Evolutionary conservation across 2,888 invertebrate species (phyloP), one percentile per base, ranked within the genome.

Genomic region (Hermodice carunculata): DNA sequence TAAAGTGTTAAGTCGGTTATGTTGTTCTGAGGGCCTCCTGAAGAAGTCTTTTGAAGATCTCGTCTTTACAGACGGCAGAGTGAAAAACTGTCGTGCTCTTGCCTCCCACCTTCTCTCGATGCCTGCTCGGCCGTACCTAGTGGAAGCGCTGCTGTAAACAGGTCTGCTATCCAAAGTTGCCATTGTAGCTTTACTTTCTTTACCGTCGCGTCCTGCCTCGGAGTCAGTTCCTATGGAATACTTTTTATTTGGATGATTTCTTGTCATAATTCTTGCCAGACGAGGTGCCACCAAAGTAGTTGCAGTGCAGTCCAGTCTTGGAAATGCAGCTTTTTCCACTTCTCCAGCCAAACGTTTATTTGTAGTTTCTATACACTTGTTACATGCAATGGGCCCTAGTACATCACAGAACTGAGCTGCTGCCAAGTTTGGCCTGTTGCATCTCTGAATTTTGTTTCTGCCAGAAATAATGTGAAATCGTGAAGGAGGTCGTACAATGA

Each of bases 391-490:
- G n/a, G 56, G 56, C 4, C 56, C 56, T 11, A 56, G 42, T n/a
- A 56, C 56, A 26, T 56, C 56, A 42, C 56, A 56, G 43, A 56
- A 56, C 31, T 56, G 56, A n/a, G n/a, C n/a, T n/a, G n/a, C n/a
- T n/a, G n/a, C n/a, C n/a, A n/a, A n/a, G n/a, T n/a, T n/a, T n/a
- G n/a, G n/a, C n/a, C n/a, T n/a, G n/a, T n/a, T n/a, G n/a, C n/a
- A n/a, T n/a, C n/a, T n/a, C n/a, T n/a, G n/a, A n/a, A n/a, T n/a
- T n/a, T n/a, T n/a, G n/a, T n/a, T n/a, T n/a, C n/a, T n/a, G n/a
- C n/a, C n/a, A n/a, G n/a, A n/a, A n/a, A n/a, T n/a, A n/a, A n/a
- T n/a, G n/a, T n/a, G n/a, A n/a, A n/a, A n/a, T n/a, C n/a, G n/a
- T n/a, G n/a, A n/a, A n/a, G n/a, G n/a, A n/a, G n/a, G n/a, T n/a